These are phyloP conservation scores for Punctoribates punctum DNA, from an alignment of 2,888 invertebrate species.

Conservation along the genomic window DNA sequence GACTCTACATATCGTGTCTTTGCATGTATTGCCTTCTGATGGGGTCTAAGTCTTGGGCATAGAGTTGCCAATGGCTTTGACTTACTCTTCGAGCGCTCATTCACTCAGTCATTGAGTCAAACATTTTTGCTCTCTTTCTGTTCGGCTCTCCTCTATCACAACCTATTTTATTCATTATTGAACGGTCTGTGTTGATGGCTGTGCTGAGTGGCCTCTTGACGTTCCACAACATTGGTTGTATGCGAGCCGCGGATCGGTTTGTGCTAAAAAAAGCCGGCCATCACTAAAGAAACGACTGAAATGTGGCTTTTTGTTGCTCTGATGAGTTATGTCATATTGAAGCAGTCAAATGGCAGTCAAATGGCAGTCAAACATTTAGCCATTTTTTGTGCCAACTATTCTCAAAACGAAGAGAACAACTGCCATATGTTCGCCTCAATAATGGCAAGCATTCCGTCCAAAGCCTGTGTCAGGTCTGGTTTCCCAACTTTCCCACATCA, in stretches of 20 bases:
- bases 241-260: slow-evolving; percentile 38
- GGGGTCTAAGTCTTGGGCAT: slow-evolving; percentile 13
- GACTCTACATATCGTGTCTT: slow-evolving; percentile 18
- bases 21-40: slow-evolving; percentile 34
- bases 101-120: slow-evolving; percentile 19
- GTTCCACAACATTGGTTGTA: slow-evolving; percentile 39
- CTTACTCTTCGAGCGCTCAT: slow-evolving; percentile 12
- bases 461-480: not conserved
- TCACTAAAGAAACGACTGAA: slow-evolving; percentile 31
- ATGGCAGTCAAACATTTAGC: not conserved
- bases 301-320: slow-evolving; percentile 25
- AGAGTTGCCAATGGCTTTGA: not conserved
- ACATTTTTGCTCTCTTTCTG: slow-evolving; percentile 42
- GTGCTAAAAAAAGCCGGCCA: slow-evolving; percentile 30
- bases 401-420: not conserved
- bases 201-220: slow-evolving; percentile 32
- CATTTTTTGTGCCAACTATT: not conserved
- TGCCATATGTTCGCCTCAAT: slow-evolving; percentile 16
- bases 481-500: slow-evolving; percentile 39
- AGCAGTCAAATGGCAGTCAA: slow-evolving; percentile 1
- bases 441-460: not conserved
- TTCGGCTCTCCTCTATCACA: slow-evolving; percentile 43
- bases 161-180: slow-evolving; percentile 8
- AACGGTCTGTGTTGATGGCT: slow-evolving; percentile 8
- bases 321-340: slow-evolving; percentile 40